Conservation (phyloP, 1,140 invertebrate genomes). For the Euura lappo region DNA sequence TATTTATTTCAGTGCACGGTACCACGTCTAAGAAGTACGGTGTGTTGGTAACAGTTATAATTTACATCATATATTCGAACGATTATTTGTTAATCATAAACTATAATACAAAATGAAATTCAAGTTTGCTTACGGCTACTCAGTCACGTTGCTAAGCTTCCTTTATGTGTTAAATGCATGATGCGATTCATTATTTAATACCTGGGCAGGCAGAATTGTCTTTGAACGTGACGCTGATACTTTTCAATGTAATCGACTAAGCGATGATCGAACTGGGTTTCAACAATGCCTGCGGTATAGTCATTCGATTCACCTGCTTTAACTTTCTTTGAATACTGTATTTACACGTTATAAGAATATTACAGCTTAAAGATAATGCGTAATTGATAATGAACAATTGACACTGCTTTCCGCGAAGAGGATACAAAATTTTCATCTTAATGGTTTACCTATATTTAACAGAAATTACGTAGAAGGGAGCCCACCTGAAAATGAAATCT, state of each 20-base stretch:
- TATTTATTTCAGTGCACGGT: background rate
- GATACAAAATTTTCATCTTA: background rate
- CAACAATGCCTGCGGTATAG: background rate
- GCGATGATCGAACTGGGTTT: too few relatives aligned
- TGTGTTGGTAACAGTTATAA: constrained; percentile 4
- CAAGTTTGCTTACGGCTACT: background rate
- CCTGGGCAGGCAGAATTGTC: too few relatives aligned
- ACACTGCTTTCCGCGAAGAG: background rate
- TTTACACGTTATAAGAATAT: constrained; percentile 26
- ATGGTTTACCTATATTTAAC: background rate
- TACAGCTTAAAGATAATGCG: background rate
- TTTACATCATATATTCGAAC: background rate
- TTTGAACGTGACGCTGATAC: too few relatives aligned
- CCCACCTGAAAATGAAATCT: background rate
- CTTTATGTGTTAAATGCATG: background rate
- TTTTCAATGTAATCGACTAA: too few relatives aligned
- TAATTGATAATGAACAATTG: background rate
- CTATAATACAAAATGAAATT: background rate
- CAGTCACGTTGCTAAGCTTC: constrained; percentile 3
- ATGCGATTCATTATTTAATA: too few relatives aligned
- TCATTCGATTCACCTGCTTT: background rate
- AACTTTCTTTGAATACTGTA: constrained; percentile 46
- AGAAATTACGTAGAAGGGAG: background rate
- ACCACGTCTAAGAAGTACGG: background rate
- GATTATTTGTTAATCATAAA: background rate